Evolutionary conservation across 2,113 vertebrate genomes (phyloP).

Genomic region (Clinocottus analis): DNA sequence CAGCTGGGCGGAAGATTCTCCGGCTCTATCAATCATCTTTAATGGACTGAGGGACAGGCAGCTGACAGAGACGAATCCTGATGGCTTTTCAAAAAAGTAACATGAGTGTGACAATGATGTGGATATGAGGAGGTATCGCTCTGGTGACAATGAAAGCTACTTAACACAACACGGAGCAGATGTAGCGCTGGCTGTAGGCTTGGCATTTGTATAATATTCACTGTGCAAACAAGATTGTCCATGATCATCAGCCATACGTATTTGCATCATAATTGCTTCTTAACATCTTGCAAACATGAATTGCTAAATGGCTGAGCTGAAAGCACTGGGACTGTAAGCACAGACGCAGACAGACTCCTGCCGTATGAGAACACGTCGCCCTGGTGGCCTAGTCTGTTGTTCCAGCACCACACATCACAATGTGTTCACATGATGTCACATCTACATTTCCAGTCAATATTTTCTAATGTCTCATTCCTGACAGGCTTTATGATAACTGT

Average conservation of each 20-base stretch:
- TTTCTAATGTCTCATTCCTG: not conserved
- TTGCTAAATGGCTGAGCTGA: constrained; percentile 28
- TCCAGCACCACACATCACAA: not conserved
- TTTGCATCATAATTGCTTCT: constrained; percentile 66
- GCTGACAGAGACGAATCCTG: constrained; percentile 82
- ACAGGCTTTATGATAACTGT: not conserved
- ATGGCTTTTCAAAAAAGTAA: constrained; percentile 80
- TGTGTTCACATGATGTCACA: constrained; percentile 26
- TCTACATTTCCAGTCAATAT: not conserved
- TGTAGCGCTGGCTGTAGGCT: constrained; percentile 44
- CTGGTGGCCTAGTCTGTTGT: not conserved
- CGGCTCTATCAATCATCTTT: constrained; percentile 83
- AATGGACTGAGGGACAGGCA: constrained; percentile 83
- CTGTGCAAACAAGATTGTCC: constrained; percentile 56
- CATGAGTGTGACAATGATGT: constrained; percentile 78
- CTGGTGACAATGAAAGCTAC: constrained; percentile 66
- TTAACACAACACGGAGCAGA: constrained; percentile 63
- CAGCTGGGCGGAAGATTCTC: constrained; percentile 81
- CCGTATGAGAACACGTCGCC: not conserved
- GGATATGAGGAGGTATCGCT: constrained; percentile 65
- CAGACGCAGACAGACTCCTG: not conserved
- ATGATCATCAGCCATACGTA: constrained; percentile 51
- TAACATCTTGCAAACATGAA: constrained; percentile 35
- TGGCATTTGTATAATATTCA: constrained; percentile 48
- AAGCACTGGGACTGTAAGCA: constrained; percentile 15